phyloP scores from a whole-genome alignment of 92 coral and sea anemone genomes.

The Epizoanthus illoricatus region DNA sequence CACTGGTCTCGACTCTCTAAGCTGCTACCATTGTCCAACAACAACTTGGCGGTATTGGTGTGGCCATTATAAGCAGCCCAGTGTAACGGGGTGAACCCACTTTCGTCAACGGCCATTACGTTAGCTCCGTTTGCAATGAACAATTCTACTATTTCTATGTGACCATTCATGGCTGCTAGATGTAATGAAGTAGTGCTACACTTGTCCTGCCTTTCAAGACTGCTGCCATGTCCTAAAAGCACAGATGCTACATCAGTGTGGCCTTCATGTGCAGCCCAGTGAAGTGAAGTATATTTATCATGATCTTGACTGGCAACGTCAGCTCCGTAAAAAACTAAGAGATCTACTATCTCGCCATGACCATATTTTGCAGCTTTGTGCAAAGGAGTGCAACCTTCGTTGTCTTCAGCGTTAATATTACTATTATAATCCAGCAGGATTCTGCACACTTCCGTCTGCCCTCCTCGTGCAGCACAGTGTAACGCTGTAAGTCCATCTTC shows the following conservation, averaged over 20 bases:
- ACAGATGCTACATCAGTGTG: not conserved
- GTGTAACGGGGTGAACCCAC: slow-evolving; percentile 17
- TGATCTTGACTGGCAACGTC: not conserved
- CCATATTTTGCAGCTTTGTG: slow-evolving; percentile 25
- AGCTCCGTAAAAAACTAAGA: slow-evolving; percentile 7
- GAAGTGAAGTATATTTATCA: not conserved
- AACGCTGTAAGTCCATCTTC: not conserved
- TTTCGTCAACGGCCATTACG: not conserved
- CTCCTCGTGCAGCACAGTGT: slow-evolving; percentile 16
- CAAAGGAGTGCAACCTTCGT: slow-evolving; percentile 10
- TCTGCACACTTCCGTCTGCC: slow-evolving; percentile 19
- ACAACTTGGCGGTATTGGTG: not conserved
- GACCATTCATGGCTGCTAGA: slow-evolving; percentile 13
- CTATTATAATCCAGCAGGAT: slow-evolving; percentile 8
- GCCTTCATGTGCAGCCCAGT: slow-evolving; percentile 27
- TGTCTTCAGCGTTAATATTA: not conserved
- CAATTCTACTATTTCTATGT: not conserved
- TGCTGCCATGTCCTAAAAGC: not conserved
- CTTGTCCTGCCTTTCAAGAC: not conserved
- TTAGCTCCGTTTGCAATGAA: slow-evolving; percentile 11
- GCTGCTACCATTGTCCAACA: not conserved
- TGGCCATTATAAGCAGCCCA: slow-evolving; percentile 20
- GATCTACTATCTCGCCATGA: not conserved
- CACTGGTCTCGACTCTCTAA: slow-evolving; percentile 8
- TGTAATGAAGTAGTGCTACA: not conserved